Evolutionary conservation across 2,113 vertebrate genomes (phyloP), one percentile per base, ranked within the genome.

Genomic region (Scophthalmus maximus): DNA sequence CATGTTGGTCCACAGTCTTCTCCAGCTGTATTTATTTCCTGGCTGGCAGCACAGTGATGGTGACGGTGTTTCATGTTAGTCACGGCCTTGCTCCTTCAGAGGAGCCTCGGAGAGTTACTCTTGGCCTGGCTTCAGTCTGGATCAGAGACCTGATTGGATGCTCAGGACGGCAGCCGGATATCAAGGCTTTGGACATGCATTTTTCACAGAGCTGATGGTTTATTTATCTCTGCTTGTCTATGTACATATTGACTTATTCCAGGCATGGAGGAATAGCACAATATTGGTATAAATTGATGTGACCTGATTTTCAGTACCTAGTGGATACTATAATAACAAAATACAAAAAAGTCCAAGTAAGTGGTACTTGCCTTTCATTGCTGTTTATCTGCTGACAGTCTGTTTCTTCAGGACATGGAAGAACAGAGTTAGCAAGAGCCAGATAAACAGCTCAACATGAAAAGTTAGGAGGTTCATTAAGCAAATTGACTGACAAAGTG

Each of bases 11-110:
- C 11, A 25, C 57, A 11, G 17, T 62, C 72, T 61, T 64, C 69
- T 78, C 80, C 78, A 82, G 76, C 76, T 78, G 74, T 65, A 68
- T 83, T 83, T 82, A 83, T 73, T 84, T 88, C 72, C 84, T 83
- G 84, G 67, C 77, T 82, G 80, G 73, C 79, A 84, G 88, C 65
- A 61, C 53, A 63, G 73, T 30, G 64, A 68, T 49, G 70, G 68
- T 66, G 73, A 80, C 38, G 60, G 55, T 81, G 83, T 69, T 90
- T 91, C 72, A 3, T 75, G 68, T 92, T 88, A 90, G 91, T 91
- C 87, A 89, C 62, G 64, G 86, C 85, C 63, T 60, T 27, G 71
- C 76, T 82, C 58, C 77, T 64, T 71, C 69, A 74, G 60, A 76
- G 67, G 71, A 47, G 76, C 77, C 78, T 23, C 61, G 62, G 72